Evolutionary conservation across 1,140 invertebrate genomes (phyloP), one percentile per base, ranked within the genome.

Genomic region (Pogonus chalceus): DNA sequence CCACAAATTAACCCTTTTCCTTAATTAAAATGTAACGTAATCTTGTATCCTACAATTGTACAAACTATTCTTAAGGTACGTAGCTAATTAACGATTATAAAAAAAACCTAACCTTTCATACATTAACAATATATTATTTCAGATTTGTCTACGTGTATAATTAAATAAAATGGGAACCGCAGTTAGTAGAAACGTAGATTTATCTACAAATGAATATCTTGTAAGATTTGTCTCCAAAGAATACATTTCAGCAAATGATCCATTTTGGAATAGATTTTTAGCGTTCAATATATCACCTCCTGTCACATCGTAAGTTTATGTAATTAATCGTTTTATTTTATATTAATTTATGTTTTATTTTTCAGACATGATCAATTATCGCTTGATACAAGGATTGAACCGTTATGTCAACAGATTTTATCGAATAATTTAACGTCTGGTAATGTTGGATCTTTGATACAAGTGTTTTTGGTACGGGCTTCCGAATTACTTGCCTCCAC

Each of bases 191-290:
- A 82, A 89, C 62, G 82, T 81, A 52, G 88, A 94, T 64, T 73
- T 96, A 51, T 79, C 82, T 39, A 79, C 79, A 52, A 97, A 96
- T 77, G 83, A 88, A 59, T 83, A 87, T 64, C 72, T 97, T 23
- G 74, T 79, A 51, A 76, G 78, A 51, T 89, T 97, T 67, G 85
- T 86, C 56, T 83, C 88, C 0, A 80, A 80, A 46, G 82, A 91
- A 57, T 66, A 82, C 12, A 88, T 98, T 61, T 77, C 82, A n/a
- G 76, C 81, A 20, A 92, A 93, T 72, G 90, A 96, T 74, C 83
- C 86, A 10, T 96, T 93, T 69, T 98, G 95, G 95, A 92, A 92
- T 67, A 83, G 85, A 58, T 78, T 98, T 51, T 73, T 98, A 12
- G 89, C 93, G 0, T 98, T 94, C 61, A 90, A 93, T 61, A 87